A percentile compares a stretch with the other conserved stretches of the same genome.
Evolutionary conservation across 64 coral and sea anemone genomes (phyloP).

Genomic region (Orbicella faveolata): DNA sequence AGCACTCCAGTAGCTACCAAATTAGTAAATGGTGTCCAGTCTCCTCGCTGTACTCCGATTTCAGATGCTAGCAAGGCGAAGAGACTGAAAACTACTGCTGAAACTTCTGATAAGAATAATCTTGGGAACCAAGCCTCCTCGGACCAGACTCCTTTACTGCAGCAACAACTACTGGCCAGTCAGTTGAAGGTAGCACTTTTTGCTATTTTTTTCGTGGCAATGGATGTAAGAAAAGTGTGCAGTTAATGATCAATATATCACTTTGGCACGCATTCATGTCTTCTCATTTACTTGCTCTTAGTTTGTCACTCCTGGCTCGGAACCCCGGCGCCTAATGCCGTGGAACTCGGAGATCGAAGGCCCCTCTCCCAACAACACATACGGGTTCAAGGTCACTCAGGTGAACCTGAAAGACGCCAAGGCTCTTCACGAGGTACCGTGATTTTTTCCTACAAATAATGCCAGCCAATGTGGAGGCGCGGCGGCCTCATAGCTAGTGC

Average conservation of each 20-base stretch:
- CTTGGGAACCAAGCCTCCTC: not conserved
- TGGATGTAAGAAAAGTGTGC: not conserved
- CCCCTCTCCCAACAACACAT: conserved; percentile 84
- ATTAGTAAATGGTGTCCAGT: conserved; percentile 11
- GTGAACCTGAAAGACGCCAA: conserved; percentile 74
- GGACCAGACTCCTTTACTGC: conserved; percentile 13
- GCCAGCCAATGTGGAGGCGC: too few species aligned
- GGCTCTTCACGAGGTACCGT: conserved; percentile 76
- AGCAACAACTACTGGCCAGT: conserved; percentile 67
- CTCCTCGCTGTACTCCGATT: conserved; percentile 58
- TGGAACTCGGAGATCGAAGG: conserved; percentile 86
- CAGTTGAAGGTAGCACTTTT: conserved; percentile 70
- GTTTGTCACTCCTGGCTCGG: conserved; percentile 56
- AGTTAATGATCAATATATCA: not conserved
- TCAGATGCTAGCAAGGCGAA: not conserved
- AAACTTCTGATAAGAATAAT: not conserved
- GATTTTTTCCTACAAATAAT: too few species aligned
- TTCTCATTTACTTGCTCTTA: not conserved
- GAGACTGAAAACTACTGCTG: not conserved
- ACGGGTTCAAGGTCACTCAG: conserved; percentile 75
- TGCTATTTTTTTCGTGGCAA: not conserved
- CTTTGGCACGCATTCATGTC: not conserved
- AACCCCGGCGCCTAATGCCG: conserved; percentile 26
- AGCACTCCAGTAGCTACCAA: conserved; percentile 32
- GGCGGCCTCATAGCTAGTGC: too few species aligned